Conservation (phyloP, 2,113 vertebrate species). For the Clarias gariepinus region DNA sequence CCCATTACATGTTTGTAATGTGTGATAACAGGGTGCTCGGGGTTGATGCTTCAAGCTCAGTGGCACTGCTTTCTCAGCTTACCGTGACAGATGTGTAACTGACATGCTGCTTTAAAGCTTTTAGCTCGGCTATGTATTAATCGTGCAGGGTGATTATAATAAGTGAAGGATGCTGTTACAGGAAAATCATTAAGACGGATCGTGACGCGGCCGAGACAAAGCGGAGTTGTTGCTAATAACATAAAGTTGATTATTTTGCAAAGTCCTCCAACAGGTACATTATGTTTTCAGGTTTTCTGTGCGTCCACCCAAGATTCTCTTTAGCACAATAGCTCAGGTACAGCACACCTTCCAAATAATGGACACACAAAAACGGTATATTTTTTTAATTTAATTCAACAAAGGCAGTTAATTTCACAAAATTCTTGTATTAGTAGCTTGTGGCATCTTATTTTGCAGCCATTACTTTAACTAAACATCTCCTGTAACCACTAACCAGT, state of each 20-base stretch:
- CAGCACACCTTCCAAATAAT: too few species aligned
- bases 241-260: background rate
- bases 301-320: background rate
- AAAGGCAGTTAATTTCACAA: too few species aligned
- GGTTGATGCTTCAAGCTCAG: background rate
- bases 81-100: background rate
- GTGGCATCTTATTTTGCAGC: too few species aligned
- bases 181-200: background rate
- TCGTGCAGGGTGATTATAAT: background rate
- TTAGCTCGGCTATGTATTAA: background rate
- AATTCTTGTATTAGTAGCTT: too few species aligned
- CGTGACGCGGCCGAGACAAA: background rate
- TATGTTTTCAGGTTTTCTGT: background rate
- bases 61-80: background rate
- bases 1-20: slow-evolving; percentile 30
- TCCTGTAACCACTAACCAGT: too few species aligned
- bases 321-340: background rate
- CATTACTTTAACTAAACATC: too few species aligned
- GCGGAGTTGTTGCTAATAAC: background rate
- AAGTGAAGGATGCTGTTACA: background rate
- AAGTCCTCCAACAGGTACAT: background rate
- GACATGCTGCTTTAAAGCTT: background rate
- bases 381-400: too few species aligned
- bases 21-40: background rate
- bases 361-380: too few species aligned